Evolutionary conservation across 37 sponge, comb jelly and placozoan species (phyloP).

Genomic region (Ephydatia muelleri): DNA sequence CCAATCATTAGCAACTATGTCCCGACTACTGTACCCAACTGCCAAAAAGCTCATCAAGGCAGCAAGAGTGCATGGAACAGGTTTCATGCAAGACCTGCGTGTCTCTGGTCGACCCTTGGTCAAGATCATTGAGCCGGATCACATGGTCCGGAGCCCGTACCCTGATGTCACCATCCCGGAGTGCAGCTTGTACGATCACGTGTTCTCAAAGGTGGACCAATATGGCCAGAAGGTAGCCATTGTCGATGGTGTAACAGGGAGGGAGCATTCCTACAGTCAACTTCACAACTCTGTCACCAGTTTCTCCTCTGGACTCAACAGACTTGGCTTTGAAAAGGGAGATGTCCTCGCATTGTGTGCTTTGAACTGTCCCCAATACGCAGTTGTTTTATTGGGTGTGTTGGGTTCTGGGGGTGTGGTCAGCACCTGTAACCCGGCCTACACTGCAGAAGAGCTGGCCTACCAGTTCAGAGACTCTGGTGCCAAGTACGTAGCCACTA

Average conservation of each 20-base stretch:
- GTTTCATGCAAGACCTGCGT: too few relatives aligned
- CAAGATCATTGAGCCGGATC: slow-evolving; percentile 4
- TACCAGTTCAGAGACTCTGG: slow-evolving; percentile 68
- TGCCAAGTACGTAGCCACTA: slow-evolving; percentile 58
- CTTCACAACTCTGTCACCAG: slow-evolving; percentile 23
- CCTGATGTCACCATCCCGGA: slow-evolving; percentile 31
- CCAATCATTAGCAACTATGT: too few relatives aligned
- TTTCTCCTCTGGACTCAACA: slow-evolving; percentile 50
- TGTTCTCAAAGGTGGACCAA: slow-evolving; percentile 26
- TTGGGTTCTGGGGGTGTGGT: slow-evolving; percentile 71
- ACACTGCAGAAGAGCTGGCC: slow-evolving; percentile 70
- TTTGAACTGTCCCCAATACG: slow-evolving; percentile 64
- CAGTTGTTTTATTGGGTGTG: slow-evolving; percentile 51
- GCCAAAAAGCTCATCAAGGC: too few relatives aligned
- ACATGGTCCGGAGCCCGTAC: slow-evolving; percentile 57
- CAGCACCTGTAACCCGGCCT: slow-evolving; percentile 71
- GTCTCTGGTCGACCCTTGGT: too few relatives aligned
- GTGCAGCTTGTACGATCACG: slow-evolving; percentile 15
- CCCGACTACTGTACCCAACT: too few relatives aligned
- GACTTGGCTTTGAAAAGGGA: slow-evolving; percentile 55
- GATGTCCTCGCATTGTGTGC: slow-evolving; percentile 50
- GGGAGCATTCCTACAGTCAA: slow-evolving; percentile 45
- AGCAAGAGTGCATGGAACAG: too few relatives aligned
- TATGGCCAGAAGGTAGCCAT: slow-evolving; percentile 43
- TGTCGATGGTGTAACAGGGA: slow-evolving; percentile 48